Percentiles rank a stretch among this genome's conserved stretches.
Evolutionary conservation across 92 coral and sea anemone species (phyloP).

Genomic region (Isaurus tuberculatus): DNA sequence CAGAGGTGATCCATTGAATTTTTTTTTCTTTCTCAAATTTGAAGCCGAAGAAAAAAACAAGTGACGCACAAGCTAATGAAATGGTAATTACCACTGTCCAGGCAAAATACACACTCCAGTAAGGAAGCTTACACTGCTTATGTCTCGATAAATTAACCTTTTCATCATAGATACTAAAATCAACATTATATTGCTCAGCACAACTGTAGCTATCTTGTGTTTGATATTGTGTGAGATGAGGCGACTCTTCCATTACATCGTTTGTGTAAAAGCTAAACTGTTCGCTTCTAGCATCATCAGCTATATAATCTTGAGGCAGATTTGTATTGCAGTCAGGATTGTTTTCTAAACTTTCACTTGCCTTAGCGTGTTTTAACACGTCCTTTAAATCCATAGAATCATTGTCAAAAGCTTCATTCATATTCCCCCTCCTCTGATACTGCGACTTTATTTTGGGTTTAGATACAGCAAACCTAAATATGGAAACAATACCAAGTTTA

Average conservation of each 20-base stretch:
- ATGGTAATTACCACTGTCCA: slow-evolving; percentile 70
- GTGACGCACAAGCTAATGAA: slow-evolving; percentile 73
- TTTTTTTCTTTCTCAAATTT: slow-evolving; percentile 78
- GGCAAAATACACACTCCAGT: slow-evolving; percentile 74
- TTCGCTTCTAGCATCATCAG: neutral
- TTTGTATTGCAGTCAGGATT: neutral
- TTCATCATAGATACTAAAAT: slow-evolving; percentile 34
- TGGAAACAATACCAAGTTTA: slow-evolving; percentile 60
- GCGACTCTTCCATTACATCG: neutral
- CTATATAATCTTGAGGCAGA: neutral
- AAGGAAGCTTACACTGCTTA: slow-evolving; percentile 62
- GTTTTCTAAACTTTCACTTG: neutral
- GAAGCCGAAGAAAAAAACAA: slow-evolving; percentile 81
- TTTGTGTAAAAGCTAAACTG: neutral
- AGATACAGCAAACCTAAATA: slow-evolving; percentile 75
- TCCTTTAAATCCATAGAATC: neutral
- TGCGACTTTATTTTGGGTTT: slow-evolving; percentile 42
- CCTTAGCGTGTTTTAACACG: neutral
- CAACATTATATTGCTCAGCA: slow-evolving; percentile 34
- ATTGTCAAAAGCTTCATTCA: slow-evolving; percentile 21
- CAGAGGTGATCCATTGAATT: slow-evolving; percentile 83
- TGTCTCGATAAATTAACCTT: neutral
- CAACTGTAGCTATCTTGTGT: neutral
- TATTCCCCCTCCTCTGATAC: slow-evolving; percentile 13
- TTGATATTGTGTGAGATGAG: neutral